Conservation (phyloP, 1,140 invertebrate genomes). For the Pseudomyrmex cubaensis region DNA sequence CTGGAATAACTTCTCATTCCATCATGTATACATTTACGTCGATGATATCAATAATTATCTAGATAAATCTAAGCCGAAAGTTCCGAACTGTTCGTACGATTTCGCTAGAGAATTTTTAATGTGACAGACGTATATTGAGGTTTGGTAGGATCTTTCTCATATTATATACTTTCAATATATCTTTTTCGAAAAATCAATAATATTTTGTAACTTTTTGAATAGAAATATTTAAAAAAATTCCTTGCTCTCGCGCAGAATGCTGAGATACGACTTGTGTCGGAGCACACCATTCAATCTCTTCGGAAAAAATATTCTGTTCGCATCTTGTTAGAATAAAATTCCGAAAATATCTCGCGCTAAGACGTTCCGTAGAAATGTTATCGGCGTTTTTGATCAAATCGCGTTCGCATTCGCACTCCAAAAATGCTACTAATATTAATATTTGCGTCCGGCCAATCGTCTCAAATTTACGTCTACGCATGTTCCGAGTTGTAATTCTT, state of each 20-base stretch:
- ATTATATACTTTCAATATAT: constrained; percentile 71
- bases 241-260: constrained; percentile 7
- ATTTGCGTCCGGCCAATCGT: constrained; percentile 19
- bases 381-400: constrained; percentile 17
- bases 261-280: background rate
- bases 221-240: constrained; percentile 53
- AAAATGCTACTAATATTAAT: background rate
- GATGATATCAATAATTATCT: constrained; percentile 53
- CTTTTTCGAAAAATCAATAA: constrained; percentile 44
- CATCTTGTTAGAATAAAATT: constrained; percentile 49
- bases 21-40: constrained; percentile 21
- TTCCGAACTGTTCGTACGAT: constrained; percentile 15
- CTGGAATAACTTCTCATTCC: constrained; percentile 9
- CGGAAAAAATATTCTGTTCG: constrained; percentile 22
- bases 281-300: background rate
- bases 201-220: constrained; percentile 39
- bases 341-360: constrained; percentile 28
- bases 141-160: constrained; percentile 63
- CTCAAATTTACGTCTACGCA: constrained; percentile 15
- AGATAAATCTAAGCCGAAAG: constrained; percentile 56
- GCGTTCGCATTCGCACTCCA: background rate
- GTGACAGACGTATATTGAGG: constrained; percentile 2
- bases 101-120: constrained; percentile 3
- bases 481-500: no score
- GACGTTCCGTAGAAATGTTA: constrained; percentile 40